Conservation (phyloP, 2,888 invertebrate species). For the Rhyacophila evoluta region DNA sequence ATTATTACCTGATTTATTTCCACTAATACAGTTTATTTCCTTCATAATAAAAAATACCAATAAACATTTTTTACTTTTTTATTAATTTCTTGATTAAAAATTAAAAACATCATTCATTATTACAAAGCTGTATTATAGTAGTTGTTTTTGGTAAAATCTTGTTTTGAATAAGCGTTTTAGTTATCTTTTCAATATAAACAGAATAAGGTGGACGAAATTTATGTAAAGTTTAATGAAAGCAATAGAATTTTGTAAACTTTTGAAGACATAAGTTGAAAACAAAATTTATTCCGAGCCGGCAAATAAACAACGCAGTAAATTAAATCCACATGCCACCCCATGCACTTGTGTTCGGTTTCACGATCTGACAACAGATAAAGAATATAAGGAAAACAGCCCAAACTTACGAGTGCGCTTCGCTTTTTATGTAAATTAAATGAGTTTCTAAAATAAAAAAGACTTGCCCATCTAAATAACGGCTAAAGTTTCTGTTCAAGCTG, state of each 20-base stretch:
- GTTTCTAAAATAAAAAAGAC: slow-evolving; percentile 1
- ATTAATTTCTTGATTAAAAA: too few relatives aligned
- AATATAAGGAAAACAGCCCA: slow-evolving; percentile 50
- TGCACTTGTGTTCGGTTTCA: slow-evolving; percentile 39
- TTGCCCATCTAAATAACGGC: neutral
- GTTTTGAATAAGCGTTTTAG: too few relatives aligned
- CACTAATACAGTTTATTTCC: too few relatives aligned
- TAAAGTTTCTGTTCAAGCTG: neutral
- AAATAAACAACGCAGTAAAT: slow-evolving; percentile 16
- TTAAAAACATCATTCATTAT: too few relatives aligned
- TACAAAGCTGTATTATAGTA: too few relatives aligned
- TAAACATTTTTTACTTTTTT: too few relatives aligned
- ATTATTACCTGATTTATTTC: too few relatives aligned
- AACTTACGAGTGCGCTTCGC: slow-evolving; percentile 53
- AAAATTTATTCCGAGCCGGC: neutral
- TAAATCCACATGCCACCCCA: slow-evolving; percentile 2
- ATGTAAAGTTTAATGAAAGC: neutral
- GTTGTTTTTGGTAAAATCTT: too few relatives aligned
- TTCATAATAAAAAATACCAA: too few relatives aligned
- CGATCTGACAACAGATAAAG: slow-evolving; percentile 53
- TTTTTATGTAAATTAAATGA: slow-evolving; percentile 54
- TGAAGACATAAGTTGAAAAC: neutral
- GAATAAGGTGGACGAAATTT: too few relatives aligned
- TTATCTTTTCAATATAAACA: too few relatives aligned
- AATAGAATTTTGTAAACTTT: neutral